Percentiles rank a stretch among this genome's conserved stretches.
Evolutionary conservation across 2,888 invertebrate species (phyloP).

Genomic region (Chrysodeixis includens): DNA sequence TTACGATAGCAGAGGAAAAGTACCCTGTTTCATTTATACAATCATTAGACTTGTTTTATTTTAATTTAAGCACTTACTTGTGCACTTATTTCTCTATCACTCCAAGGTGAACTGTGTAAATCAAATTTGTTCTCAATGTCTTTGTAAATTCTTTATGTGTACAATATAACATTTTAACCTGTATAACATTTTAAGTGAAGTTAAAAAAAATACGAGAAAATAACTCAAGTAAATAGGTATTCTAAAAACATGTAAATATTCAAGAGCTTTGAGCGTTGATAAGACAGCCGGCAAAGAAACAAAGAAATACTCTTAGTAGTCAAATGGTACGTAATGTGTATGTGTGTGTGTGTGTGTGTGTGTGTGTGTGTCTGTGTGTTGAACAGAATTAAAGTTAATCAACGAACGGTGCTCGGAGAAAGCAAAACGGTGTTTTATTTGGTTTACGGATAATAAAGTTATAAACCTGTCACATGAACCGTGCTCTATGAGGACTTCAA

Average conservation of each 20-base stretch:
- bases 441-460: slow-evolving; percentile 24
- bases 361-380: slow-evolving; percentile 10
- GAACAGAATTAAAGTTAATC: slow-evolving; percentile 46
- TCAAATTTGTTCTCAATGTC: no score
- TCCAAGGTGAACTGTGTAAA: no score
- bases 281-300: not conserved
- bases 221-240: not conserved
- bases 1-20: no score
- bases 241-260: not conserved
- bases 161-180: no score
- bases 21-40: no score
- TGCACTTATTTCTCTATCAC: no score
- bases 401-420: slow-evolving; percentile 32
- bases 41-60: no score
- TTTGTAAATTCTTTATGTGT: no score
- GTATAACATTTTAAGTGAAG: no score
- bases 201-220: not conserved
- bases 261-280: not conserved
- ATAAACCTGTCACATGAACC: slow-evolving; percentile 3
- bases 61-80: no score
- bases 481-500: not conserved
- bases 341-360: not conserved
- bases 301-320: not conserved
- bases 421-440: slow-evolving; percentile 54
- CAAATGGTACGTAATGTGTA: no score